These are phyloP conservation scores for Prionailurus bengalensis DNA, from an alignment of 2,113 vertebrate species.

Conservation along the genomic window DNA sequence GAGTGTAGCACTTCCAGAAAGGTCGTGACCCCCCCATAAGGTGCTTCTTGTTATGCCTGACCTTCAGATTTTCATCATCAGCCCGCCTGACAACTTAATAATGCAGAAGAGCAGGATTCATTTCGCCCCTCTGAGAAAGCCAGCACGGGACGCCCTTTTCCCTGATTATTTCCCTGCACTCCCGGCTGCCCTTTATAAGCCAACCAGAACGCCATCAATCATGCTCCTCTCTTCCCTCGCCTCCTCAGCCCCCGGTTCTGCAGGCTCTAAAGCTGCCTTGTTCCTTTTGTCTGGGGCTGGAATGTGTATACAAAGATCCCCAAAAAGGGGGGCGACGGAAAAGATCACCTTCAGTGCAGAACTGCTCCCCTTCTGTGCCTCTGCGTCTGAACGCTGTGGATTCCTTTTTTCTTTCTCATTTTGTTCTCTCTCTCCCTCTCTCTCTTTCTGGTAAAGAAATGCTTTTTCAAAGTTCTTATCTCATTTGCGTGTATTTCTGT, in stretches of 20 bases:
- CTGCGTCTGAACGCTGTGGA: fast-evolving
- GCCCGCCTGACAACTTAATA: conserved; percentile 97
- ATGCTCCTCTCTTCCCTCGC: conserved; percentile 90
- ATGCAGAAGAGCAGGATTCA: conserved; percentile 95
- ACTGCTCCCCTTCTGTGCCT: neutral
- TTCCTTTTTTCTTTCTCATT: neutral
- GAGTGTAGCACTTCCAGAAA: conserved; percentile 97
- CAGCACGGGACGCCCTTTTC: conserved; percentile 94
- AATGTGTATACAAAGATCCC: conserved; percentile 81
- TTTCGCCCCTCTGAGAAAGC: conserved; percentile 93
- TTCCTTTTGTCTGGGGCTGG: conserved; percentile 90
- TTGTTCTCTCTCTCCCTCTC: neutral
- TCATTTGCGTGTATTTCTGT: neutral
- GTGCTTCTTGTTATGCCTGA: conserved; percentile 99
- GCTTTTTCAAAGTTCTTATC: conserved; percentile 38
- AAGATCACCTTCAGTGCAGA: conserved; percentile 73
- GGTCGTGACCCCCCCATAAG: conserved; percentile 97
- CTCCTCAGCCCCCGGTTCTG: conserved; percentile 89
- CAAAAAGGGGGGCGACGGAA: neutral
- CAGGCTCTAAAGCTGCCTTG: conserved; percentile 86
- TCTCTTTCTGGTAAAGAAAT: neutral
- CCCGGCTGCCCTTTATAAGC: conserved; percentile 98
- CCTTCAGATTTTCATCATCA: conserved; percentile 99
- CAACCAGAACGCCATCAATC: conserved; percentile 99
- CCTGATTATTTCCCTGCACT: conserved; percentile 98